These are phyloP conservation scores for Tragelaphus scriptus DNA, from an alignment of 2,113 vertebrate species.

Conservation along the genomic window DNA sequence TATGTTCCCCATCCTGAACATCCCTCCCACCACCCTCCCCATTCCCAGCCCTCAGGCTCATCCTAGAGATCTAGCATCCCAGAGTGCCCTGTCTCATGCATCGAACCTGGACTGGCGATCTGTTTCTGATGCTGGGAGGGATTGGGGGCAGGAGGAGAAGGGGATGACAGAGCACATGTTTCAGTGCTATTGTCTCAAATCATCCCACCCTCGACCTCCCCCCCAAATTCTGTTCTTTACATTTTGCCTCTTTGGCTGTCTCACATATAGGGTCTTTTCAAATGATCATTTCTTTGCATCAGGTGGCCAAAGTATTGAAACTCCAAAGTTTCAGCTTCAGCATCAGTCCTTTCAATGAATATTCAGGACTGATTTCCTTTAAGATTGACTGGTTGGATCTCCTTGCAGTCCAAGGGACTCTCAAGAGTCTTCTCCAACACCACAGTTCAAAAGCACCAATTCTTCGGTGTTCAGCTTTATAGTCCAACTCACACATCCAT, in stretches of 20 bases:
- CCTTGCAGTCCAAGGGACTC: background rate
- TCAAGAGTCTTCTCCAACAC: background rate
- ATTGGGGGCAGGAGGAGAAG: too few species aligned
- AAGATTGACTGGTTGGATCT: background rate
- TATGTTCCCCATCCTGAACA: background rate
- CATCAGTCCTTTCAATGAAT: background rate
- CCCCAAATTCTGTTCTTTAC: background rate
- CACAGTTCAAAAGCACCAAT: background rate
- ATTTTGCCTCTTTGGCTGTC: background rate
- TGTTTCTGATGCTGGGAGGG: background rate
- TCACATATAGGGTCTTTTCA: background rate
- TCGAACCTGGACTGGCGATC: accelerated
- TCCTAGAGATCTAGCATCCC: background rate
- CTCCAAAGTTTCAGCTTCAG: background rate
- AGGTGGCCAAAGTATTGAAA: background rate
- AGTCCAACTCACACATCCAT: background rate
- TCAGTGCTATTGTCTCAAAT: background rate
- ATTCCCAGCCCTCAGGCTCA: background rate
- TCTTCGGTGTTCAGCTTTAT: background rate
- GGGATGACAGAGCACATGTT: background rate
- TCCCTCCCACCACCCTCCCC: background rate
- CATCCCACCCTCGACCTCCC: background rate
- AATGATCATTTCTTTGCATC: background rate
- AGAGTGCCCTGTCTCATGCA: background rate
- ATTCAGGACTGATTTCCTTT: background rate